These are phyloP conservation scores for Camponotus floridanus DNA, from an alignment of 1,140 invertebrate species.

Conservation along the genomic window DNA sequence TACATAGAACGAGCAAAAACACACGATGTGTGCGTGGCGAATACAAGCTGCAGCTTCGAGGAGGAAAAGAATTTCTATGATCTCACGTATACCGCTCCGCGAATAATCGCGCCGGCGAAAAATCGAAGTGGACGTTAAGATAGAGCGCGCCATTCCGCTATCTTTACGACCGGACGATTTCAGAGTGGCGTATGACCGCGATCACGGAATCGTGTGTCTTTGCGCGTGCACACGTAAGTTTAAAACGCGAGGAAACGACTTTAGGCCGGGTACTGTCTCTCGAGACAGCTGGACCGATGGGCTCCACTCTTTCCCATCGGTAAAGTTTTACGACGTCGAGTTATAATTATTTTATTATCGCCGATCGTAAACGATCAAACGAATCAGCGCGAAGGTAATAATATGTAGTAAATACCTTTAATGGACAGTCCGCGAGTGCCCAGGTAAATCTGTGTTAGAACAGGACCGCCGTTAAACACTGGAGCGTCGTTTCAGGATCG, in stretches of 20 bases:
- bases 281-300: slow-evolving; percentile 64
- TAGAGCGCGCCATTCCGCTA: slow-evolving; percentile 80
- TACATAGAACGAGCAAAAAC: background rate
- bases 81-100: slow-evolving; percentile 36
- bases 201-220: slow-evolving; percentile 68
- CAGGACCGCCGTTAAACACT: slow-evolving; percentile 64
- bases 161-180: slow-evolving; percentile 78
- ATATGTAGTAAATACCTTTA: slow-evolving; percentile 76
- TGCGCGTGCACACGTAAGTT: slow-evolving; percentile 66
- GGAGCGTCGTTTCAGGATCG: slow-evolving; percentile 57
- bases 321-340: slow-evolving; percentile 81
- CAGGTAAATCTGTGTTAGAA: slow-evolving; percentile 67
- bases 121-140: slow-evolving; percentile 72
- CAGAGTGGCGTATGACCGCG: slow-evolving; percentile 64
- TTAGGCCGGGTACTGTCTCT: slow-evolving; percentile 61
- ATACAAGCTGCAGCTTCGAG: slow-evolving; percentile 27
- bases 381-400: slow-evolving; percentile 71
- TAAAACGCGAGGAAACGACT: slow-evolving; percentile 56
- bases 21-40: background rate
- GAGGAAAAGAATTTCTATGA: slow-evolving; percentile 35
- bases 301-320: slow-evolving; percentile 65
- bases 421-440: slow-evolving; percentile 63
- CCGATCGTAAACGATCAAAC: slow-evolving; percentile 83
- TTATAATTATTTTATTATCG: slow-evolving; percentile 85
- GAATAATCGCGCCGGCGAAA: slow-evolving; percentile 68